phyloP scores from a whole-genome alignment of 2,888 invertebrate genomes.

The Ferdinandea cuprea region DNA sequence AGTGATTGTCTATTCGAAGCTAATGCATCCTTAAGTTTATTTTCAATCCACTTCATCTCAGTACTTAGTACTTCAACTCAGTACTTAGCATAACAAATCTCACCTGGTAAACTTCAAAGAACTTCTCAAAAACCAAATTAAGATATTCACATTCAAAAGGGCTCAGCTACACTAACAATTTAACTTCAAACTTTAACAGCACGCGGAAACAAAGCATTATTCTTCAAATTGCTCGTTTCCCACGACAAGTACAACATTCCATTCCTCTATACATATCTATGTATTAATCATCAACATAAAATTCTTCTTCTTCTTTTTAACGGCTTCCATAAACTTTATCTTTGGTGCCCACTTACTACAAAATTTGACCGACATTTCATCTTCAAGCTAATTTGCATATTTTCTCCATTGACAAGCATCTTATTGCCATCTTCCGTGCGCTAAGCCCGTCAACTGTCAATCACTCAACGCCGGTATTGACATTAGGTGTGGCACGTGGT shows the following conservation, averaged over 20 bases:
- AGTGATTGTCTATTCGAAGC: too few relatives aligned
- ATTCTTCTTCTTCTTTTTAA: conserved; percentile 3
- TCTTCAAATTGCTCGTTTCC: background rate
- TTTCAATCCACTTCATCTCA: too few relatives aligned
- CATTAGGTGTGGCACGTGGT: conserved; percentile 50
- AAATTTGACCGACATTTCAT: conserved; percentile 52
- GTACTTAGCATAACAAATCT: too few relatives aligned
- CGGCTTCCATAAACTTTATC: conserved; percentile 25
- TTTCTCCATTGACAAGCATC: conserved; percentile 44
- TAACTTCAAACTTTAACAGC: too few relatives aligned
- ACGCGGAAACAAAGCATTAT: background rate
- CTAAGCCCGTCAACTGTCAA: conserved; percentile 48
- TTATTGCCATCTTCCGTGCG: conserved; percentile 2
- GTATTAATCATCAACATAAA: conserved; percentile 18
- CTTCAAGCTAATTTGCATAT: conserved; percentile 47
- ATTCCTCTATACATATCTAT: background rate
- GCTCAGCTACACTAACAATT: too few relatives aligned
- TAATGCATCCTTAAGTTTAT: too few relatives aligned
- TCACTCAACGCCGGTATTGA: conserved; percentile 41
- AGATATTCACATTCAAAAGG: too few relatives aligned
- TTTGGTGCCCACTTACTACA: conserved; percentile 26
- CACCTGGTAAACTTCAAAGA: too few relatives aligned
- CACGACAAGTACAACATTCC: conserved; percentile 8
- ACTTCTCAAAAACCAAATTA: too few relatives aligned
- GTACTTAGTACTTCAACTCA: too few relatives aligned